These are phyloP conservation scores for Styela clava DNA, from an alignment of 23 tunicate genomes.

Conservation along the genomic window DNA sequence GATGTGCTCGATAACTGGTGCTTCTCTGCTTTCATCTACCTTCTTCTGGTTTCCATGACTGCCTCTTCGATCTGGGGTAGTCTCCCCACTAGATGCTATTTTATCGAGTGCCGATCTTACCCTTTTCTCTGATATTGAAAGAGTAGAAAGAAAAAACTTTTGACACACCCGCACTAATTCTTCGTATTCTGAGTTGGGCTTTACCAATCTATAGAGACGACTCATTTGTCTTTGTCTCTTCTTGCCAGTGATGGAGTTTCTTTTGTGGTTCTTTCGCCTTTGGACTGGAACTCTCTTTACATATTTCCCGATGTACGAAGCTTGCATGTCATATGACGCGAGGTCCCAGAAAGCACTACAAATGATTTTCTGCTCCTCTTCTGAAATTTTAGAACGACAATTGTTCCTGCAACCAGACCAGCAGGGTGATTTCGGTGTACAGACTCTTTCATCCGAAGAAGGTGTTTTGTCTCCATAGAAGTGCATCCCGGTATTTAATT, in stretches of 20 bases:
- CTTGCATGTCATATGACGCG: background rate
- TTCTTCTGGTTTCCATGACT: background rate
- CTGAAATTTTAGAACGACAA: background rate
- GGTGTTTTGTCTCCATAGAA: background rate
- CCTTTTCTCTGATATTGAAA: background rate
- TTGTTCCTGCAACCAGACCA: background rate
- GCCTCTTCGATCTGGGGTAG: background rate
- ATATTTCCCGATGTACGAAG: no score
- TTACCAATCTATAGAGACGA: background rate
- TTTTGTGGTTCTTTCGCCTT: background rate
- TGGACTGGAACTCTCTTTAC: background rate
- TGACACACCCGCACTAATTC: background rate
- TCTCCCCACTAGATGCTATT: background rate
- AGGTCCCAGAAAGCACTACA: background rate
- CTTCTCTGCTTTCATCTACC: background rate
- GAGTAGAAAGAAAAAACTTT: constrained; percentile 1
- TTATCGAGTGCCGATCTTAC: background rate
- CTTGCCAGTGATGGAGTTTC: background rate
- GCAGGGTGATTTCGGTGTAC: background rate
- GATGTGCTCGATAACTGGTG: background rate
- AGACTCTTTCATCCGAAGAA: background rate
- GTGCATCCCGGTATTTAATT: background rate
- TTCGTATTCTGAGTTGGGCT: background rate
- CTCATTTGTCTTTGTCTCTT: background rate
- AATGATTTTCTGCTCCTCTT: background rate